A percentile compares a stretch with the other conserved stretches of the same genome.
phyloP scores from a whole-genome alignment of 2,113 vertebrate genomes.

The Scopus umbretta region DNA sequence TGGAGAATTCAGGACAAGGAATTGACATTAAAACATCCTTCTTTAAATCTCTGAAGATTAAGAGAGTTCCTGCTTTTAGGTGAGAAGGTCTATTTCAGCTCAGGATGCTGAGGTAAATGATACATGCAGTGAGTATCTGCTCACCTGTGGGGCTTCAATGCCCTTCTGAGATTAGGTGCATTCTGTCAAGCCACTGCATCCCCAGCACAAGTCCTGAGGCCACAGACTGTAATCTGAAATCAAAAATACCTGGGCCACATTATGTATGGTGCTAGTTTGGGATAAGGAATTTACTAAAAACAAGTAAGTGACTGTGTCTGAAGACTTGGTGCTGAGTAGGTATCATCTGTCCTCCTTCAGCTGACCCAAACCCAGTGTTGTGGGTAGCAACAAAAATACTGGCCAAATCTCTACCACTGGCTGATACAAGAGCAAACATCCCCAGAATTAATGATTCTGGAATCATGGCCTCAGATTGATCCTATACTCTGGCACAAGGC shows the following conservation, averaged over 20 bases:
- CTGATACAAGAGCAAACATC: neutral
- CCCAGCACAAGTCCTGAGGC: neutral
- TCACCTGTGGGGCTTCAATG: neutral
- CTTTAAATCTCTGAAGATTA: neutral
- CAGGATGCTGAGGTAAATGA: neutral
- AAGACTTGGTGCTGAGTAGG: neutral
- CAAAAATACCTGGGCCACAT: neutral
- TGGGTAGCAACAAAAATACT: neutral
- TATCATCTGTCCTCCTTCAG: neutral
- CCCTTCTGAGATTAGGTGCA: neutral
- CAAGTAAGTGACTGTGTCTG: neutral
- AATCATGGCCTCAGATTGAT: fast-evolving
- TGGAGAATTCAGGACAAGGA: neutral
- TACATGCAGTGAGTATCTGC: neutral
- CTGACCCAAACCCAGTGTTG: neutral
- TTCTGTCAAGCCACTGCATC: neutral
- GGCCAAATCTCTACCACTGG: neutral
- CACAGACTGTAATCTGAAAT: neutral
- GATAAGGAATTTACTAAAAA: neutral
- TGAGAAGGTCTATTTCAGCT: neutral
- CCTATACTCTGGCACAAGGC: neutral
- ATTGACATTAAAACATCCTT: neutral
- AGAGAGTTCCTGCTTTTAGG: neutral
- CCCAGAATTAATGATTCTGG: neutral
- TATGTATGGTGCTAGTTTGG: neutral